These are phyloP conservation scores for pig (Sus scrofa) DNA, from an alignment of 2,113 vertebrate genomes.

Conservation along the genomic window DNA sequence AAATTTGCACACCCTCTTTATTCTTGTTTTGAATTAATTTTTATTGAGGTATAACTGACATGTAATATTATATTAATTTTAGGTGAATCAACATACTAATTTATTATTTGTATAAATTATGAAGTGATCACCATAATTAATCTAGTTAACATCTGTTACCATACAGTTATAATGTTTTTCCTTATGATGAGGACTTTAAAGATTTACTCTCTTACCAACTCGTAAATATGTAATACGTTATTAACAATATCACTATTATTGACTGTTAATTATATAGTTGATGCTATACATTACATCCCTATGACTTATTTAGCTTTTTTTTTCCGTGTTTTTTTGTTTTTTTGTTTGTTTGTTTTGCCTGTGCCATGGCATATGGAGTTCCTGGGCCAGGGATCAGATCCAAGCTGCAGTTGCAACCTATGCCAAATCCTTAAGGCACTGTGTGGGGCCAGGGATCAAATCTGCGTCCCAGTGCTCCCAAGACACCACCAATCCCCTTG, in stretches of 20 bases:
- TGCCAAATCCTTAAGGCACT: too few relatives aligned
- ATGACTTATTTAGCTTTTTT: neutral
- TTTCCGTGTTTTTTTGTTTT: too few relatives aligned
- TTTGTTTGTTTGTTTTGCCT: too few relatives aligned
- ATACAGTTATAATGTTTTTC: neutral
- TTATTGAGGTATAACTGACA: neutral
- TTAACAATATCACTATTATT: neutral
- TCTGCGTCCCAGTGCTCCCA: too few relatives aligned
- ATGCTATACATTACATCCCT: neutral
- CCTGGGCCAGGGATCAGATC: too few relatives aligned
- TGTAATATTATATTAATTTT: neutral
- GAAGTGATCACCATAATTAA: neutral
- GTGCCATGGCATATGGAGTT: too few relatives aligned
- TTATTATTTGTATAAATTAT: neutral
- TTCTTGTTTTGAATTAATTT: neutral
- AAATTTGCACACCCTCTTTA: neutral
- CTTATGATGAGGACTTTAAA: neutral
- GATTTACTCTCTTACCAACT: neutral
- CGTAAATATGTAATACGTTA: neutral
- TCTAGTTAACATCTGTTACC: neutral
- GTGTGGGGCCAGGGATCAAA: too few relatives aligned
- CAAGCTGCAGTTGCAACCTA: too few relatives aligned
- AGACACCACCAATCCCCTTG: too few relatives aligned
- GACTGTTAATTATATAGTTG: neutral
- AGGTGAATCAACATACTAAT: neutral